Conservation (phyloP, 2,797 vertebrate species). For the Hozukius guyotensis region DNA sequence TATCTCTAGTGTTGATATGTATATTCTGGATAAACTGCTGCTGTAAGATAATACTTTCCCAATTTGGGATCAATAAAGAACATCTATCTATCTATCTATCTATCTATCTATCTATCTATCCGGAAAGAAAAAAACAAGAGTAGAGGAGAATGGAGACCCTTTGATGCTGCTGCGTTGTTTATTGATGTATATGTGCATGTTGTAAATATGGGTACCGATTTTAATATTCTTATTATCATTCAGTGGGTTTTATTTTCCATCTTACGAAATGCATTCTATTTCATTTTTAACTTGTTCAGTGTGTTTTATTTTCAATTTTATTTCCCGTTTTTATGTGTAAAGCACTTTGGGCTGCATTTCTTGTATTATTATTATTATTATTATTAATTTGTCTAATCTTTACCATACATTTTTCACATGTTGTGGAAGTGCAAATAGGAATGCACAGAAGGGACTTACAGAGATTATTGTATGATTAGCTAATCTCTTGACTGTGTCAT, state of each 20-base stretch:
- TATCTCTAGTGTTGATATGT: no score
- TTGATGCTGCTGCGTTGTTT: no score
- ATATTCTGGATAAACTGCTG: no score
- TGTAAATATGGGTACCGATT: no score
- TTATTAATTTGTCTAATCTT: not conserved
- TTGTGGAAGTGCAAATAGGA: not conserved
- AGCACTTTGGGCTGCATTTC: not conserved
- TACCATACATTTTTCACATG: not conserved
- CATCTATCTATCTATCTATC: no score
- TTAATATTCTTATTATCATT: not conserved
- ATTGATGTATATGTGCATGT: no score
- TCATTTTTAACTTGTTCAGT: not conserved
- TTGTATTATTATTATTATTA: not conserved
- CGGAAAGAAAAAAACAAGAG: no score
- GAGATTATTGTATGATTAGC: conserved; percentile 6
- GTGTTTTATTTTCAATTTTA: not conserved
- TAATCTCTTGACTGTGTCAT: conserved; percentile 6
- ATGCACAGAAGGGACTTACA: not conserved
- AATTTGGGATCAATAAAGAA: no score
- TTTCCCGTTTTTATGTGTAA: not conserved
- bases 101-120: no score
- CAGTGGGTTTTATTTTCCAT: not conserved
- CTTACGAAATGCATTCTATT: no score
- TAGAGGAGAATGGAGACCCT: fast-evolving
- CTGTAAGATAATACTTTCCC: no score